A percentile compares a stretch with the other conserved stretches of the same genome.
phyloP scores from a whole-genome alignment of 2,797 vertebrate genomes.

The Meriones psammophilus region DNA sequence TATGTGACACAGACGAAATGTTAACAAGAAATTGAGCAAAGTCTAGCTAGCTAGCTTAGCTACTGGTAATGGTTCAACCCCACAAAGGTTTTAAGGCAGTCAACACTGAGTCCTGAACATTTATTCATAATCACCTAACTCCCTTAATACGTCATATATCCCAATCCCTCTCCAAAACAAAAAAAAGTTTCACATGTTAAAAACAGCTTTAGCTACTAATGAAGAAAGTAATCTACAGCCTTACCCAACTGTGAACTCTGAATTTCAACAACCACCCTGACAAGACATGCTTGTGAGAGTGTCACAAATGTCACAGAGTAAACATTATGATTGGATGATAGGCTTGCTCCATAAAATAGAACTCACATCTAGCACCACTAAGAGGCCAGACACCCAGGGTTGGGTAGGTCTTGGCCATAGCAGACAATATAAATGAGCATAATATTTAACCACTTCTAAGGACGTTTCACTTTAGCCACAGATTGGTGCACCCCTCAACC shows the following conservation, averaged over 20 bases:
- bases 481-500: background rate
- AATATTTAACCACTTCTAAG: background rate
- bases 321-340: background rate
- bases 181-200: background rate
- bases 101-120: background rate
- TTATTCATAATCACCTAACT: background rate
- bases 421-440: background rate
- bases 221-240: background rate
- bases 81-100: background rate
- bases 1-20: constrained; percentile 3
- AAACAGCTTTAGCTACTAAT: background rate
- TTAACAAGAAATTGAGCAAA: background rate
- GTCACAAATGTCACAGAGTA: background rate
- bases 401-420: background rate
- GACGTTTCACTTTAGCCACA: background rate
- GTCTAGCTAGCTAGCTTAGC: background rate
- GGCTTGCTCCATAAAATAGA: background rate
- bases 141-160: background rate
- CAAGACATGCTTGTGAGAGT: background rate
- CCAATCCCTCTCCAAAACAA: constrained; percentile 10
- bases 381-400: background rate
- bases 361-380: background rate
- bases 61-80: background rate
- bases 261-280: background rate
- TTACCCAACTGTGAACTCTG: background rate